A percentile compares a stretch with the other conserved stretches of the same genome.
phyloP scores from a whole-genome alignment of 2,113 vertebrate genomes.

The Phaethornis superciliosus region DNA sequence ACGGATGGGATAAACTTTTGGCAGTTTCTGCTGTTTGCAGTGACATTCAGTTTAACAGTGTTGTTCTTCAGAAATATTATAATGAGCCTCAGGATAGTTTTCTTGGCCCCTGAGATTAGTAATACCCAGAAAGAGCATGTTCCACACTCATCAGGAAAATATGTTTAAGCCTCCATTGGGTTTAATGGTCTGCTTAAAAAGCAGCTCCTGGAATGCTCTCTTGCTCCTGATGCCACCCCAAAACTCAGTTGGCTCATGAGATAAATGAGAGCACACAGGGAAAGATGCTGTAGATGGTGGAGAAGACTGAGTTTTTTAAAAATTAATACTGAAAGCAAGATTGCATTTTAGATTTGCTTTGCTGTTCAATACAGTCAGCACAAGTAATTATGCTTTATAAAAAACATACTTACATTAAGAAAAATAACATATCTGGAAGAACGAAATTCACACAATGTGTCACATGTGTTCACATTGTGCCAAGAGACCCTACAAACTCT shows the following conservation, averaged over 20 bases:
- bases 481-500: background rate
- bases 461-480: background rate
- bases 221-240: background rate
- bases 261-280: background rate
- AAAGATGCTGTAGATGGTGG: background rate
- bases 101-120: slow-evolving; percentile 27
- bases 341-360: background rate
- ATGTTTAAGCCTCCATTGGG: background rate
- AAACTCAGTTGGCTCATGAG: background rate
- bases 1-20: slow-evolving; percentile 9
- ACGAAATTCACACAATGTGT: background rate
- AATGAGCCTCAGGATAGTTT: slow-evolving; percentile 20
- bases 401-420: background rate
- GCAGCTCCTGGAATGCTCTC: background rate
- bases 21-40: slow-evolving; percentile 23
- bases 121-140: background rate
- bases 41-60: slow-evolving; percentile 32
- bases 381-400: background rate
- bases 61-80: slow-evolving; percentile 41
- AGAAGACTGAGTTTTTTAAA: background rate
- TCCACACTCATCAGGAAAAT: background rate
- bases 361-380: background rate
- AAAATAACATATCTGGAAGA: background rate
- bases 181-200: slow-evolving; percentile 36
- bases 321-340: background rate